Evolutionary conservation across 64 coral and sea anemone genomes (phyloP).

Genomic region (Exaiptasia diaphana): DNA sequence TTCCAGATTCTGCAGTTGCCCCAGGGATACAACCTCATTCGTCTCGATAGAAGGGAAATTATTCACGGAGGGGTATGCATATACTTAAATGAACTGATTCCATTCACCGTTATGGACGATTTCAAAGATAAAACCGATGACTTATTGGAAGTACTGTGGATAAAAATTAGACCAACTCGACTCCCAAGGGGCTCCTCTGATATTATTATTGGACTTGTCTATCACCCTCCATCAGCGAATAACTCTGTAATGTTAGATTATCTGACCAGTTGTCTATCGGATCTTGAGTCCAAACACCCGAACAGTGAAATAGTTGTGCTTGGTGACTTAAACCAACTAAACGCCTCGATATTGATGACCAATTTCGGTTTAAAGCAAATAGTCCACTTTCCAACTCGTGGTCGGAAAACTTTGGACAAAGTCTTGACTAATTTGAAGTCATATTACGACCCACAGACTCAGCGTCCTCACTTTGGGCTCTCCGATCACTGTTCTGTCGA

Average conservation of each 20-base stretch:
- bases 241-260: conserved; percentile 30
- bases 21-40: neutral
- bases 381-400: conserved; percentile 23
- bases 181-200: conserved; percentile 9
- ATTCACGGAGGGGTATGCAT: neutral
- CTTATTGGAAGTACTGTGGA: neutral
- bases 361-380: conserved; percentile 22
- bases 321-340: neutral
- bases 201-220: neutral
- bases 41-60: neutral
- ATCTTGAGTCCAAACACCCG: conserved; percentile 41
- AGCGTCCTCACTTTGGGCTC: neutral
- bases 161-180: neutral
- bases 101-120: neutral
- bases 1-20: neutral
- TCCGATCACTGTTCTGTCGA: neutral
- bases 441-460: neutral
- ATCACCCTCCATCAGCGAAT: neutral
- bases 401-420: neutral
- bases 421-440: conserved; percentile 8
- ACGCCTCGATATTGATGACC: neutral
- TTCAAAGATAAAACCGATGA: too few relatives aligned
- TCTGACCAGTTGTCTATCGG: conserved; percentile 25
- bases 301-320: conserved; percentile 15
- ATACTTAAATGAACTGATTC: neutral